phyloP scores from a whole-genome alignment of 1,140 invertebrate species.

The Dinoponera quadriceps region DNA sequence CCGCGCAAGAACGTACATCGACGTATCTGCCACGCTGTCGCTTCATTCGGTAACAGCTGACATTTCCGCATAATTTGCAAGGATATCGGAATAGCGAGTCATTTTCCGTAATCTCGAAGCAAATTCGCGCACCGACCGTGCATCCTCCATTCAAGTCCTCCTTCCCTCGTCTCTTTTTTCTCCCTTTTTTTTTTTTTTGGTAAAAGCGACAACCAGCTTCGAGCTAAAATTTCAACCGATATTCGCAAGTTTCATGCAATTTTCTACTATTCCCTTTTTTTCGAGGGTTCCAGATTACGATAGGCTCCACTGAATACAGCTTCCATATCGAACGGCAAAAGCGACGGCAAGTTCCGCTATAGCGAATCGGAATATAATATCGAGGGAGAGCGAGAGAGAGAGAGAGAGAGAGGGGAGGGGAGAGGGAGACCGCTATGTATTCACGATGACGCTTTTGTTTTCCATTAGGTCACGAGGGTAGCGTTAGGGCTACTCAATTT shows the following conservation, averaged over 20 bases:
- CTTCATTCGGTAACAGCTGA: not conserved
- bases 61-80: not conserved
- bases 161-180: too few species aligned
- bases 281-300: not conserved
- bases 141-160: too few species aligned
- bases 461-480: not conserved
- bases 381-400: not conserved
- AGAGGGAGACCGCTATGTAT: not conserved
- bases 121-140: not conserved
- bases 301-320: not conserved
- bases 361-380: constrained; percentile 29
- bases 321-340: not conserved
- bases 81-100: not conserved
- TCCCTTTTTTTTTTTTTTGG: not conserved
- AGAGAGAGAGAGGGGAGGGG: too few species aligned
- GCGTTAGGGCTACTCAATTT: not conserved
- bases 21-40: not conserved
- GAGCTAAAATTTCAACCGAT: not conserved
- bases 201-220: not conserved
- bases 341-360: not conserved
- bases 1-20: constrained; percentile 31
- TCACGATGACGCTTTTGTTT: constrained; percentile 1
- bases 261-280: not conserved
- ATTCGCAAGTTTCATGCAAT: not conserved
- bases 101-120: not conserved